Evolutionary conservation across 2,888 invertebrate genomes (phyloP).

Genomic region (Metopia argyrocephala): DNA sequence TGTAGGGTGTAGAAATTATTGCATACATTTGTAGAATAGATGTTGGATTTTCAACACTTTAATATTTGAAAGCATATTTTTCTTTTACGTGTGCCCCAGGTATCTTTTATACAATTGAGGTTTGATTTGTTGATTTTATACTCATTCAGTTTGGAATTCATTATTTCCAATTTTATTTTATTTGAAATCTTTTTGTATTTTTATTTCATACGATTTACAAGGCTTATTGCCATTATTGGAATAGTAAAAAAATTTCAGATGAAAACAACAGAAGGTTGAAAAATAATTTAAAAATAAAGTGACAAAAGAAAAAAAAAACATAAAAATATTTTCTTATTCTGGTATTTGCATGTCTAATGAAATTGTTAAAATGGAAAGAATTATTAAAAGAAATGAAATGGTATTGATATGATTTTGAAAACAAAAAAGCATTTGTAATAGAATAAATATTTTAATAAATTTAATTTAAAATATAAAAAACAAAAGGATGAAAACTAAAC

Average conservation of each 20-base stretch:
- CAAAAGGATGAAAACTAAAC: too few relatives aligned
- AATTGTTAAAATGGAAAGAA: neutral
- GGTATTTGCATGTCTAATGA: neutral
- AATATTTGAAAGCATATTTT: neutral
- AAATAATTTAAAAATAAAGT: neutral
- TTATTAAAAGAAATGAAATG: conserved; percentile 3
- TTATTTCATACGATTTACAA: neutral
- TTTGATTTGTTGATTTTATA: neutral
- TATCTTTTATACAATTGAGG: neutral
- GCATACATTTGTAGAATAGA: too few relatives aligned
- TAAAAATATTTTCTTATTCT: neutral
- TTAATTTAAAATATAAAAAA: neutral
- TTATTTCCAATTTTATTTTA: neutral
- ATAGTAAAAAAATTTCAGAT: neutral
- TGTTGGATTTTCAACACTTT: neutral
- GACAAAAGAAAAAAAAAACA: too few relatives aligned
- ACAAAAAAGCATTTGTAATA: neutral
- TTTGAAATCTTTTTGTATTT: neutral
- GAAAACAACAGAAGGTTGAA: neutral
- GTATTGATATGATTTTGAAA: neutral
- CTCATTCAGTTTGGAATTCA: too few relatives aligned
- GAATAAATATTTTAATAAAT: neutral
- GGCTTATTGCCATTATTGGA: neutral
- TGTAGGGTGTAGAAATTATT: too few relatives aligned
- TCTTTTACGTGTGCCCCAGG: neutral